These are phyloP conservation scores for Tethea ocularis DNA, from an alignment of 2,888 invertebrate species.

Conservation along the genomic window DNA sequence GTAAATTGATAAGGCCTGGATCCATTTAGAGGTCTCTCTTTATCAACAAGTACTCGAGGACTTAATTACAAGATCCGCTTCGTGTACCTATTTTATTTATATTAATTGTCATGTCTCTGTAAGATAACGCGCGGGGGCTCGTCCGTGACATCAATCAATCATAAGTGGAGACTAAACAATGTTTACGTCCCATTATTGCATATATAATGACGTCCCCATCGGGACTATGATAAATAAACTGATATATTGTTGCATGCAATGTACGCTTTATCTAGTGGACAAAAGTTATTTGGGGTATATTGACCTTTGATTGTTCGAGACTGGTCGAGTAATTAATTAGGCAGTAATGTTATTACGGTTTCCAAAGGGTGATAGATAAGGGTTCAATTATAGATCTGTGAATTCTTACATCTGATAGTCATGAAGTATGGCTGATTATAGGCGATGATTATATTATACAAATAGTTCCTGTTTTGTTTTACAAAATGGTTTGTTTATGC, in stretches of 20 bases:
- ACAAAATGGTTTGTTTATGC: too few species aligned
- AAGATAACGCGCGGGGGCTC: constrained; percentile 75
- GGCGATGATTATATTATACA: not conserved
- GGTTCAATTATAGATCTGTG: not conserved
- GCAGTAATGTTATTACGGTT: constrained; percentile 6
- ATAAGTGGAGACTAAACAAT: constrained; percentile 66
- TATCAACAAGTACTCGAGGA: constrained; percentile 1
- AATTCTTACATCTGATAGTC: not conserved
- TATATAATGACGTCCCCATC: constrained; percentile 63
- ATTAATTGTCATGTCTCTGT: constrained; percentile 24
- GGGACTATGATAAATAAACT: constrained; percentile 30
- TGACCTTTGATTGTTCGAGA: constrained; percentile 46
- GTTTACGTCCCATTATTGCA: constrained; percentile 64
- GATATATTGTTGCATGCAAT: constrained; percentile 39
- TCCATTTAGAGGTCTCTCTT: not conserved
- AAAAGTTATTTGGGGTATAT: constrained; percentile 42
- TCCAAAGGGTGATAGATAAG: not conserved
- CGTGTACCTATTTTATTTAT: constrained; percentile 28
- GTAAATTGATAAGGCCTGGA: not conserved
- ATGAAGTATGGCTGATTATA: not conserved
- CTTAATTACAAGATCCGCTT: constrained; percentile 45
- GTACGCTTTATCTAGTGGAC: constrained; percentile 36
- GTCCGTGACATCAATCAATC: constrained; percentile 79
- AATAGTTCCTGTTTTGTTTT: too few species aligned
- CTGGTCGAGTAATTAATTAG: constrained; percentile 8